These are phyloP conservation scores for Bufo gargarizans DNA, from an alignment of 2,113 vertebrate genomes.

Conservation along the genomic window DNA sequence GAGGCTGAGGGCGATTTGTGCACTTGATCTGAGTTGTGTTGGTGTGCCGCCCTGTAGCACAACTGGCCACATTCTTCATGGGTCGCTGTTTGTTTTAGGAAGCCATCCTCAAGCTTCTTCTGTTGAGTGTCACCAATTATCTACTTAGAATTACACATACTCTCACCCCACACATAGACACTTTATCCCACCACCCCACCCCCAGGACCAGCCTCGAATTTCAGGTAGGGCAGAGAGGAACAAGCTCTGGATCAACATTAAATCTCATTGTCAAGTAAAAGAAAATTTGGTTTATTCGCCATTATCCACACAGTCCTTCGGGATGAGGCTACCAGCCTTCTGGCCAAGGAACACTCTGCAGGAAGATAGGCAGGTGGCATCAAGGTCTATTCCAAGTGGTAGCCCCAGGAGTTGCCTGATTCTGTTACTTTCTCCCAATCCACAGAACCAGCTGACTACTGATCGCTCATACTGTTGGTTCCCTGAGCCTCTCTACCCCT, in stretches of 20 bases:
- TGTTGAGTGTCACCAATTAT: conserved; percentile 1
- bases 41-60: not conserved
- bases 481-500: not conserved
- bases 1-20: not conserved
- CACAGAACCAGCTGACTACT: no score
- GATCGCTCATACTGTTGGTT: no score
- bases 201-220: not conserved
- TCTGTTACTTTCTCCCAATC: no score
- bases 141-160: not conserved
- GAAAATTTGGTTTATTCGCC: not conserved
- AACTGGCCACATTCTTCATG: conserved; percentile 12
- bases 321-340: not conserved
- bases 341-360: no score
- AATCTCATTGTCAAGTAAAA: not conserved
- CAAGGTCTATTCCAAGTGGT: no score
- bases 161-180: no score
- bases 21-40: not conserved
- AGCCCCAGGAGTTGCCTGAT: no score
- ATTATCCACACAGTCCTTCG: not conserved
- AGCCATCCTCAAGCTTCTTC: not conserved
- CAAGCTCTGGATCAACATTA: not conserved
- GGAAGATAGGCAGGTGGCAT: not conserved
- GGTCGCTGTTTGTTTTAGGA: not conserved
- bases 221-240: not conserved
- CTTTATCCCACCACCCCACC: not conserved